These are phyloP conservation scores for Origma solitaria DNA, from an alignment of 2,113 vertebrate genomes.

Conservation along the genomic window DNA sequence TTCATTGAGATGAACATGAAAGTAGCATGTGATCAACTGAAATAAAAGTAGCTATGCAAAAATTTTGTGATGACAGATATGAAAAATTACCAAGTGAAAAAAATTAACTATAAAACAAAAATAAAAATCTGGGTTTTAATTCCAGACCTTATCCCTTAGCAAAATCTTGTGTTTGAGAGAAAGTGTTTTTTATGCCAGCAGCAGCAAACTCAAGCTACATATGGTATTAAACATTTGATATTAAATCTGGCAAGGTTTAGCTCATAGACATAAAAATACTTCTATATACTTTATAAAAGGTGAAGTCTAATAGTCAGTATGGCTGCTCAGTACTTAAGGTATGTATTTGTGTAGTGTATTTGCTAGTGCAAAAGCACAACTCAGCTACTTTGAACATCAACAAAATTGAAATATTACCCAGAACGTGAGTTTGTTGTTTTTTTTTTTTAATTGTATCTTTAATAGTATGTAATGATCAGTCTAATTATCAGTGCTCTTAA, in stretches of 20 bases:
- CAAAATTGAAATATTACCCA: neutral
- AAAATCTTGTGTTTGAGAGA: neutral
- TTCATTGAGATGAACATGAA: neutral
- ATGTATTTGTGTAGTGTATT: neutral
- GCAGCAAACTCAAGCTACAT: neutral
- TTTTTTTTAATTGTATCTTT: neutral
- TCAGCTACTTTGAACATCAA: neutral
- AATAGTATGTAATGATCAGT: neutral
- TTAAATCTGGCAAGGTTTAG: neutral
- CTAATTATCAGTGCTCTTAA: neutral
- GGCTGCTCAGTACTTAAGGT: neutral
- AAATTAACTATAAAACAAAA: neutral
- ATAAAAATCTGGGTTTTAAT: neutral
- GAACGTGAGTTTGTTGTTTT: neutral
- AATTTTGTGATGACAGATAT: neutral
- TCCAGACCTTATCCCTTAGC: neutral
- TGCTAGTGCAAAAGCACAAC: neutral
- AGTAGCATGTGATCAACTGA: neutral
- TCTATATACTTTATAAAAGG: neutral
- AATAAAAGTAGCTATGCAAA: neutral
- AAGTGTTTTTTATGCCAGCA: neutral
- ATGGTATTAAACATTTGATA: neutral
- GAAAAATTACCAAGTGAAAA: neutral
- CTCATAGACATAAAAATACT: neutral
- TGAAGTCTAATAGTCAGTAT: neutral